phyloP scores from a whole-genome alignment of 2,113 vertebrate species.

The Sorex fumeus region DNA sequence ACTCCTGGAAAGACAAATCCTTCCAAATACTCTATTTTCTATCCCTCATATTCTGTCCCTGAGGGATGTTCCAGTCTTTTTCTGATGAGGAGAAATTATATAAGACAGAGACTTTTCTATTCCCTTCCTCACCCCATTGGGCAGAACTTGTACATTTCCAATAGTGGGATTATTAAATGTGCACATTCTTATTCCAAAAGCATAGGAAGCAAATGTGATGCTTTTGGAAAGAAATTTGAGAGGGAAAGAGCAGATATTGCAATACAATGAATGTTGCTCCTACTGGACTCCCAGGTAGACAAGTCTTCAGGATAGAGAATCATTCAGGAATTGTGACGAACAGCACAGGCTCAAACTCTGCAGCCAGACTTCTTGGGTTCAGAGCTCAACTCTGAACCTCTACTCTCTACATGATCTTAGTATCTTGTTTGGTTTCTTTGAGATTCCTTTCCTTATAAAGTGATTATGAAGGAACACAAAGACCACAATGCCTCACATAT shows the following conservation, averaged over 20 bases:
- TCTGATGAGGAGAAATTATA: constrained; percentile 44
- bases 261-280: neutral
- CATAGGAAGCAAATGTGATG: neutral
- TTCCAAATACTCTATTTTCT: constrained; percentile 82
- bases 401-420: neutral
- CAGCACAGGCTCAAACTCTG: neutral
- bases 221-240: constrained; percentile 26
- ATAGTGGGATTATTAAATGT: constrained; percentile 41
- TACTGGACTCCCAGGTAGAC: neutral
- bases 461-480: neutral
- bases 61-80: constrained; percentile 31
- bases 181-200: constrained; percentile 3
- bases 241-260: neutral
- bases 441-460: constrained; percentile 15
- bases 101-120: constrained; percentile 31
- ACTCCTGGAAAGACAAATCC: constrained; percentile 88
- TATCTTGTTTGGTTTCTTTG: neutral
- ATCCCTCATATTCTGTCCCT: constrained; percentile 68
- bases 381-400: neutral
- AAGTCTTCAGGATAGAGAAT: neutral
- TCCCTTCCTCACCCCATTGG: neutral
- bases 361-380: neutral
- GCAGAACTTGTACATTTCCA: constrained; percentile 56
- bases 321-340: neutral
- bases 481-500: neutral